Conservation (phyloP, 2,797 vertebrate genomes). For the Darevskia nairensis region DNA sequence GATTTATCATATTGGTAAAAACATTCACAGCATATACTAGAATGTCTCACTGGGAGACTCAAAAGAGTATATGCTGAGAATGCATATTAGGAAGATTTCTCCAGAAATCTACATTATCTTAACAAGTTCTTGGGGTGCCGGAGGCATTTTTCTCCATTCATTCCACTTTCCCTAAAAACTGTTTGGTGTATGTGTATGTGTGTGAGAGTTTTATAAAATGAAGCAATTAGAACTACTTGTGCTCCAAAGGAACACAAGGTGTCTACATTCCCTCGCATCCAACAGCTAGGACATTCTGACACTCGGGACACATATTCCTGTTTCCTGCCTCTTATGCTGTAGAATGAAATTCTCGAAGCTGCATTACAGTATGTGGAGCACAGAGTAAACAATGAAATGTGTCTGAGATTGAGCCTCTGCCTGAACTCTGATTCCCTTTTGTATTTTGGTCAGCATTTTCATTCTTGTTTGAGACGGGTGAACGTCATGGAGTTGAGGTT, state of each 20-base stretch:
- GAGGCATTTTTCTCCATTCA: conserved; percentile 30
- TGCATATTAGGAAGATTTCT: conserved; percentile 43
- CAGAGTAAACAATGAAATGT: conserved; percentile 3
- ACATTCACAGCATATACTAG: conserved; percentile 48
- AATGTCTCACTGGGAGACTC: conserved; percentile 46
- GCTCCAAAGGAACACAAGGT: conserved; percentile 30
- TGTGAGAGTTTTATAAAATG: neutral
- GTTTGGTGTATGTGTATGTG: neutral
- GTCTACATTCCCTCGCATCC: neutral
- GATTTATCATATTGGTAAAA: conserved; percentile 66
- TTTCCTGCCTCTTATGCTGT: conserved; percentile 19
- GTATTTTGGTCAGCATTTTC: conserved; percentile 63
- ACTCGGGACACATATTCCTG: conserved; percentile 19
- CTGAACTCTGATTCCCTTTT: conserved; percentile 57
- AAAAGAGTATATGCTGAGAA: conserved; percentile 49
- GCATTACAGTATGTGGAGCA: conserved; percentile 42
- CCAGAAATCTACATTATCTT: conserved; percentile 47
- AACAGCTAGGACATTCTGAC: conserved; percentile 16
- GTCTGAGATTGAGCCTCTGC: conserved; percentile 45
- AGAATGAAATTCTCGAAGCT: conserved; percentile 20
- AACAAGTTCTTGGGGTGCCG: conserved; percentile 42
- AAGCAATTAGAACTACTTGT: conserved; percentile 23
- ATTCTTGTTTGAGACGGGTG: conserved; percentile 23
- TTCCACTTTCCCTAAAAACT: neutral
- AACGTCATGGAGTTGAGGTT: conserved; percentile 44